phyloP scores from a whole-genome alignment of 1,140 invertebrate species.

The Ips nitidus region DNA sequence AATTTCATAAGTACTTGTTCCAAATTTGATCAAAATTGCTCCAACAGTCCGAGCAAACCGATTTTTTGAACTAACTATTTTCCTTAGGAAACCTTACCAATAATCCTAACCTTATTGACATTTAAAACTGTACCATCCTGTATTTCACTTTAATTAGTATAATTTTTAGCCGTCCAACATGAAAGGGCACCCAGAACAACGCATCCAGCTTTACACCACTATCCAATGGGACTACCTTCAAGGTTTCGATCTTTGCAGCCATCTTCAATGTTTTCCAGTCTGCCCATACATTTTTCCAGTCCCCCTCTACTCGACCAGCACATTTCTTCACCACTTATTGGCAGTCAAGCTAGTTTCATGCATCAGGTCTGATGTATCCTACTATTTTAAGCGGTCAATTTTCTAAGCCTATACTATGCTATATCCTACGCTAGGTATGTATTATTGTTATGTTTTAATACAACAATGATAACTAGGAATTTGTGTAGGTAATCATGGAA shows the following conservation, averaged over 20 bases:
- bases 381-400: constrained; percentile 42
- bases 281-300: constrained; percentile 55
- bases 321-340: constrained; percentile 19
- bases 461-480: not conserved
- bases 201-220: constrained; percentile 45
- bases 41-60: no score
- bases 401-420: constrained; percentile 39
- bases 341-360: constrained; percentile 39
- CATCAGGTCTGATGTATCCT: constrained; percentile 49
- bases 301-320: constrained; percentile 38
- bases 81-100: no score
- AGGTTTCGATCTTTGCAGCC: constrained; percentile 47
- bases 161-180: constrained; percentile 78
- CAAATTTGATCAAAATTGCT: no score
- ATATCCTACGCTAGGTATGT: constrained; percentile 32
- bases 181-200: constrained; percentile 76
- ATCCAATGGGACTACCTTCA: constrained; percentile 50
- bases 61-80: no score
- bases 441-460: not conserved
- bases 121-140: no score
- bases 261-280: constrained; percentile 54
- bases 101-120: no score
- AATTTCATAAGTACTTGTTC: no score
- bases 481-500: not conserved
- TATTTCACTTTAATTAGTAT: no score